Evolutionary conservation across 2,113 vertebrate genomes (phyloP), one percentile per base, ranked within the genome.

Genomic region (Syngnathus floridae): DNA sequence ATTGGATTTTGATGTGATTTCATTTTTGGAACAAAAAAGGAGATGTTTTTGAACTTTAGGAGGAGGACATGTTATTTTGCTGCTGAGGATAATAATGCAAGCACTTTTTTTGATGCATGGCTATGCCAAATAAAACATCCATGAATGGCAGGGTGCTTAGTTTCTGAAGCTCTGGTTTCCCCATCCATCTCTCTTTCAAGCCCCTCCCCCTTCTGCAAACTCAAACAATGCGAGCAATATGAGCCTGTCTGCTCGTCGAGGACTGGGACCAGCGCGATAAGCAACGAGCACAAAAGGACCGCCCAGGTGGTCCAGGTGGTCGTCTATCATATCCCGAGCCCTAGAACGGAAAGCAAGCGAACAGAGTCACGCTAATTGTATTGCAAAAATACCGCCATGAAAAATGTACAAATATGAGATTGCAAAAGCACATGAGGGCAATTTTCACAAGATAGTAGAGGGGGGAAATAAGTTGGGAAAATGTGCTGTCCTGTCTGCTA

Each of bases 241-340:
- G 82, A 82, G 70, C 40, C 70, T 58, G 84, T 77, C 75, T 54
- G 7, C 79, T 48, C 17, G 60, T 49, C 1, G 70, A 55, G 75
- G n/a, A 69, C 87, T 80, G 85, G 80, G 73, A 58, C 75, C 55
- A 0, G 48, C 1, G 78, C 5, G 87, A 88, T 88, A 87, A 88
- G 85, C 31, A 46, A 54, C 12, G 38, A 1, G 58, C 72, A 88
- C 85, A 88, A 88, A 85, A 79, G 82, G 41, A 22, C 70, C 0
- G 71, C 74, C 79, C 85, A 74, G 82, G 85, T 84, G 78, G 84
- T 1, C 64, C 82, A 79, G 82, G 81, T 77, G 78, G 81, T 81
- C 72, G 80, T 85, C 83, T 59, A 80, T 84, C 84, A 88, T 51
- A 63, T 16, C 66, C 62, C 1, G 64, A 45, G 63, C 77, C 79